phyloP scores from a whole-genome alignment of 2,113 vertebrate species.

The Rhynchomys soricoides region DNA sequence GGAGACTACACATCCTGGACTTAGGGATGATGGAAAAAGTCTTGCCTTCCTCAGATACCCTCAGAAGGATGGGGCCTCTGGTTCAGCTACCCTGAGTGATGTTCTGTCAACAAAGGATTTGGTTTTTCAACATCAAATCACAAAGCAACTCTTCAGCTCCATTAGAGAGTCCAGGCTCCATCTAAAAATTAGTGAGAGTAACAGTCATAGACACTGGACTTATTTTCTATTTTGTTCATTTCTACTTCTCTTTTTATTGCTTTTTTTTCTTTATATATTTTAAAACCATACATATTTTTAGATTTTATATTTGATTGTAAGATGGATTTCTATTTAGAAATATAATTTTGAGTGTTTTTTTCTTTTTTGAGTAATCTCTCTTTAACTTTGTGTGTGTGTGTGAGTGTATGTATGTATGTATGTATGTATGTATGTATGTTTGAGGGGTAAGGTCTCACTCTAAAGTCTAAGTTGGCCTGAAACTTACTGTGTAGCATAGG shows the following conservation, averaged over 20 bases:
- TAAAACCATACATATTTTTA: neutral
- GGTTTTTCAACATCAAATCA: neutral
- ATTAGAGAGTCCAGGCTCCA: constrained; percentile 31
- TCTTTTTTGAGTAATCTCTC: neutral
- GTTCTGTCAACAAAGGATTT: constrained; percentile 72
- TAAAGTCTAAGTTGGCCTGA: neutral
- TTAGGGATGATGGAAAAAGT: constrained; percentile 80
- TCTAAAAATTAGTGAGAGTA: constrained; percentile 41
- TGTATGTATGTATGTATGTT: neutral
- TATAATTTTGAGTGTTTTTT: neutral
- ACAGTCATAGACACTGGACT: neutral
- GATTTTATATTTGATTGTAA: neutral
- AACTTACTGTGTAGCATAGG: too few species aligned
- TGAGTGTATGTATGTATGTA: neutral
- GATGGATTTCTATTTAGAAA: neutral
- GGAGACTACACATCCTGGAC: constrained; percentile 79
- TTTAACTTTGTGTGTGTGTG: neutral
- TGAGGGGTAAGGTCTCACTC: neutral
- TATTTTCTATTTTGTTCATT: neutral
- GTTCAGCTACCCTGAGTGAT: constrained; percentile 72
- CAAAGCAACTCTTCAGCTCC: constrained; percentile 1
- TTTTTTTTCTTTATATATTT: neutral
- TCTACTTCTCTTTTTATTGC: constrained; percentile 1
- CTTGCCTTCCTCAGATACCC: constrained; percentile 78
- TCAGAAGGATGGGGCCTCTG: constrained; percentile 65